A percentile compares a stretch with the other conserved stretches of the same genome.
phyloP scores from a whole-genome alignment of 2,888 invertebrate species.

The Scaptomyza parva region DNA sequence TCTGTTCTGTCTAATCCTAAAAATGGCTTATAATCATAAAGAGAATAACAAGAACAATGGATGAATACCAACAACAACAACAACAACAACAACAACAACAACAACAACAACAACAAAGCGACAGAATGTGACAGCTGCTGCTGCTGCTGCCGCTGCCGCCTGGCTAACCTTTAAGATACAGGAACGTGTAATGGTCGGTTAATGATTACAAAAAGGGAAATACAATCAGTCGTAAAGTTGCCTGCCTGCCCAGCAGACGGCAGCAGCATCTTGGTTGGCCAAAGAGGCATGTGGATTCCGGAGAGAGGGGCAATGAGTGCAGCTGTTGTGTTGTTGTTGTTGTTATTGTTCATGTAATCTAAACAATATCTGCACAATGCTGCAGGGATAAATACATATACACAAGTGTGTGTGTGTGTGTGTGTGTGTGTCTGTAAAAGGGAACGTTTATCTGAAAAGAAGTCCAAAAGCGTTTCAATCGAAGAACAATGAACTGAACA shows the following conservation, averaged over 20 bases:
- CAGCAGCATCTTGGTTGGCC: constrained; percentile 26
- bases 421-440: constrained; percentile 2
- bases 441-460: constrained; percentile 20
- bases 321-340: constrained; percentile 60
- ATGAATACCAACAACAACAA: not conserved
- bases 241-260: no score
- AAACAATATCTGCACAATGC: constrained; percentile 73
- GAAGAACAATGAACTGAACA: constrained; percentile 71
- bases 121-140: constrained; percentile 34
- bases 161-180: constrained; percentile 42
- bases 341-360: constrained; percentile 66
- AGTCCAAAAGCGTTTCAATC: constrained; percentile 51
- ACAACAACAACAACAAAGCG: not conserved
- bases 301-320: constrained; percentile 38
- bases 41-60: constrained; percentile 33
- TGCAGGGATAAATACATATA: constrained; percentile 14
- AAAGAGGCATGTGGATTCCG: constrained; percentile 8
- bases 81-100: not conserved
- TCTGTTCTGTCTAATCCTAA: constrained; percentile 37
- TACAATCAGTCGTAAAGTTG: constrained; percentile 65
- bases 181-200: constrained; percentile 67
- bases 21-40: constrained; percentile 49
- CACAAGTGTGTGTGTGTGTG: constrained; percentile 2
- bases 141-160: constrained; percentile 39
- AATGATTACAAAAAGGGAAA: constrained; percentile 65